phyloP scores from a whole-genome alignment of 2,888 invertebrate species.

The Scelioninae gen. 1 region DNA sequence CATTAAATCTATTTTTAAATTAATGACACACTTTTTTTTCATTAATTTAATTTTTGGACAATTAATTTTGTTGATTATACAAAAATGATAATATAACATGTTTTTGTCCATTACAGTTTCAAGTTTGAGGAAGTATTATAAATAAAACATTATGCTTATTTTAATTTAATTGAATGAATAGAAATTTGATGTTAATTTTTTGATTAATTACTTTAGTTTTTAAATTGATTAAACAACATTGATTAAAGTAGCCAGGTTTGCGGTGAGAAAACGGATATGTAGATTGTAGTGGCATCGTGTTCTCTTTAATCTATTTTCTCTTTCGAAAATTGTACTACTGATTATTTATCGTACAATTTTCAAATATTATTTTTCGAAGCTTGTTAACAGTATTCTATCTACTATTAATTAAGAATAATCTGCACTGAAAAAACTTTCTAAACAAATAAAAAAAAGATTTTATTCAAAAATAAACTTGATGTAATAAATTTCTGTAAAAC shows the following conservation, averaged over 20 bases:
- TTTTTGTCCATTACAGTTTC: no score
- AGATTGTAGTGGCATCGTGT: constrained; percentile 37
- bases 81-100: no score
- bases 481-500: background rate
- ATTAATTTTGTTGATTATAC: no score
- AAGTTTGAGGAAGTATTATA: no score
- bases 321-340: constrained; percentile 22
- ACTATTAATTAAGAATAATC: constrained; percentile 20
- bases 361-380: constrained; percentile 13
- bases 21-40: no score
- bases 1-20: no score
- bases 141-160: no score
- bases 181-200: background rate
- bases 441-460: background rate
- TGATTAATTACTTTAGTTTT: background rate
- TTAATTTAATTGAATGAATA: no score
- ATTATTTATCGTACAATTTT: background rate
- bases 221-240: background rate
- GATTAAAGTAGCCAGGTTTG: constrained; percentile 15
- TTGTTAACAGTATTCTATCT: constrained; percentile 43
- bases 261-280: constrained; percentile 14
- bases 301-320: constrained; percentile 27
- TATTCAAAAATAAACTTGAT: no score
- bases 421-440: constrained; percentile 14
- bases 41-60: no score